A percentile compares a stretch with the other conserved stretches of the same genome.
phyloP scores from a whole-genome alignment of 2,113 vertebrate species.

The Myrmecobius fasciatus region DNA sequence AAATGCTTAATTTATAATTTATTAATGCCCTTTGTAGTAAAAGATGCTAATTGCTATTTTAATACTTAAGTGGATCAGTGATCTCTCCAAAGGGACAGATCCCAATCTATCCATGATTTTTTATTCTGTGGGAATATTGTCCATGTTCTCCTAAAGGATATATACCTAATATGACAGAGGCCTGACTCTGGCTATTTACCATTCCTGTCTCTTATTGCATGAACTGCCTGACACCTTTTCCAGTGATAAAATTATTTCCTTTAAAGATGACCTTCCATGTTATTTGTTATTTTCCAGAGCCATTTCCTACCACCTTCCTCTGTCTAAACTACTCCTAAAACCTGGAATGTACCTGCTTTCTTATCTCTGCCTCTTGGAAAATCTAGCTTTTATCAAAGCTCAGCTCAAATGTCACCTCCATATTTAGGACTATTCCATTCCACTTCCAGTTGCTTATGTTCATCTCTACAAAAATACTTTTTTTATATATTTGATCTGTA shows the following conservation, averaged over 20 bases:
- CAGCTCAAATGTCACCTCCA: not conserved
- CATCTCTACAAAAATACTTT: not conserved
- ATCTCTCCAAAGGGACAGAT: not conserved
- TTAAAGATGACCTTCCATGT: not conserved
- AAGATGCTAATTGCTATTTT: not conserved
- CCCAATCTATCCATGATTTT: not conserved
- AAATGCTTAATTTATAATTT: not conserved
- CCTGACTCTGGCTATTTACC: not conserved
- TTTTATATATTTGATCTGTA: not conserved
- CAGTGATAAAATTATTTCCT: not conserved
- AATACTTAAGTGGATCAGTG: not conserved
- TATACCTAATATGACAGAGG: not conserved
- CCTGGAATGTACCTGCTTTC: not conserved
- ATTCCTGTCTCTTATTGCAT: not conserved
- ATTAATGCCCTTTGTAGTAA: not conserved
- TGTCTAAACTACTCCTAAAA: not conserved
- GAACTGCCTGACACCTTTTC: not conserved
- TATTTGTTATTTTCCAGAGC: not conserved
- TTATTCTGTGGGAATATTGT: not conserved
- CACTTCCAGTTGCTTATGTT: too few relatives aligned
- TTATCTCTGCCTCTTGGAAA: not conserved
- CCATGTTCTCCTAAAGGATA: not conserved
- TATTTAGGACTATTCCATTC: not conserved
- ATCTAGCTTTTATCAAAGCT: not conserved
- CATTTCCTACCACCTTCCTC: not conserved